Evolutionary conservation across 2,888 invertebrate species (phyloP), one percentile per base, ranked within the genome.

Genomic region (Temnothorax ravouxi): DNA sequence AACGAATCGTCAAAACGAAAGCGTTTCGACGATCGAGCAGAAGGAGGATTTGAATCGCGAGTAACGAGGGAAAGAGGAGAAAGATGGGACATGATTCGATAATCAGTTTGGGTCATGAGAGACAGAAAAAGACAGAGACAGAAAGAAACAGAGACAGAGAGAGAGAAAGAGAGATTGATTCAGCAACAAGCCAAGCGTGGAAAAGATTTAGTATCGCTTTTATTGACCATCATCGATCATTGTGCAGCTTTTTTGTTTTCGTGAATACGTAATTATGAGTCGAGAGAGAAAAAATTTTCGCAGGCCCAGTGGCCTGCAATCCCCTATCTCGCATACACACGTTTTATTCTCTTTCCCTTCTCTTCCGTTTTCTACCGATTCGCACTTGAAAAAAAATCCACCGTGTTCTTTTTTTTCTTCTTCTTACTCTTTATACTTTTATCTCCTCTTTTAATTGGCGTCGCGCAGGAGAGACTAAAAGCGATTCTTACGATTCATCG

Each of bases 151-250:
- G 34, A 34, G 5, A 34, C 0, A 61, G 8, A 54, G 38, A 69
- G 69, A 69, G 18, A 69, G 25, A 61, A 0, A 29, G 29, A 34
- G 54, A 34, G 13, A 61, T 52, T 41, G 50, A 79, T 66, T 44
- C 72, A 86, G 44, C 82, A 56, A 64, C 77, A 67, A 34, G 52
- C 62, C 64, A 71, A 76, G 67, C 69, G 62, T 62, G 79, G 66
- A 82, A 69, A 74, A 86, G 84, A 86, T 54, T 82, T 29, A 86
- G 29, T 67, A 66, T 66, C 69, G 29, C 50, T 88, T n/a, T 88
- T 88, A 84, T 87, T 86, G n/a, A 76, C 18, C 87, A 62, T 83
- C 66, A 41, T 83, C 79, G 79, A 80, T 80, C 52, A 86, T 84
- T 56, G 82, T 88, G 89, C 89, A 84, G 76, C 86, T 77, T 66